These are phyloP conservation scores for Ericerus pela DNA, from an alignment of 1,140 invertebrate genomes.

Conservation along the genomic window DNA sequence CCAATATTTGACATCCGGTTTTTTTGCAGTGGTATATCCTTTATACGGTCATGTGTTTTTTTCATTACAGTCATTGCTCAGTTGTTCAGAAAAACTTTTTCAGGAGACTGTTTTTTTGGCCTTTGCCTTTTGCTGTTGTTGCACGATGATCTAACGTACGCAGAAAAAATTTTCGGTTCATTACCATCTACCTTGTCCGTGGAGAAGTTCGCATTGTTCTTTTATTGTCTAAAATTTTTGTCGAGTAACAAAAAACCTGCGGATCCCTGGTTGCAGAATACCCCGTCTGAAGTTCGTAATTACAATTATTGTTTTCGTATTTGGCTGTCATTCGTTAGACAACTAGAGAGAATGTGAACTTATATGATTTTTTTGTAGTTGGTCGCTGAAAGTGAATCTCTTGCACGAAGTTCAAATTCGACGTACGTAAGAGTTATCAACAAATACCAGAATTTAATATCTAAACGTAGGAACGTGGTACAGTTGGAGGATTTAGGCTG, in stretches of 20 bases:
- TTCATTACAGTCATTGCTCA: slow-evolving; percentile 13
- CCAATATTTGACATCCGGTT: not conserved
- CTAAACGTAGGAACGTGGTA: slow-evolving; percentile 33
- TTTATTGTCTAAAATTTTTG: not conserved
- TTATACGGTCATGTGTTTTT: not conserved
- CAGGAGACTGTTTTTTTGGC: slow-evolving; percentile 10
- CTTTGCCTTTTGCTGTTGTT: slow-evolving; percentile 9
- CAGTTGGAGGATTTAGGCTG: slow-evolving; percentile 31
- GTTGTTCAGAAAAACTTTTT: not conserved
- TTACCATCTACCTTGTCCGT: not conserved
- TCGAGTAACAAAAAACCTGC: too few relatives aligned
- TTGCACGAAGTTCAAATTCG: not conserved
- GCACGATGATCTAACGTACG: not conserved
- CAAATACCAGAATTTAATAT: slow-evolving; percentile 22
- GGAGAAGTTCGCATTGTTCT: not conserved
- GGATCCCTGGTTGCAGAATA: too few relatives aligned
- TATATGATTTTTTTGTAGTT: too few relatives aligned
- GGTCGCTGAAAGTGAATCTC: not conserved
- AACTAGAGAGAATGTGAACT: too few relatives aligned
- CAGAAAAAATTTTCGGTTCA: slow-evolving; percentile 10
- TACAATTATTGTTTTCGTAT: too few relatives aligned
- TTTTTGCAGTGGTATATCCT: not conserved
- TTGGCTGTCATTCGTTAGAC: too few relatives aligned
- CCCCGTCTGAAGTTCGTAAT: too few relatives aligned
- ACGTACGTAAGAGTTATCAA: not conserved